phyloP scores from a whole-genome alignment of 2,888 invertebrate genomes.

The Eupithecia abbreviata region DNA sequence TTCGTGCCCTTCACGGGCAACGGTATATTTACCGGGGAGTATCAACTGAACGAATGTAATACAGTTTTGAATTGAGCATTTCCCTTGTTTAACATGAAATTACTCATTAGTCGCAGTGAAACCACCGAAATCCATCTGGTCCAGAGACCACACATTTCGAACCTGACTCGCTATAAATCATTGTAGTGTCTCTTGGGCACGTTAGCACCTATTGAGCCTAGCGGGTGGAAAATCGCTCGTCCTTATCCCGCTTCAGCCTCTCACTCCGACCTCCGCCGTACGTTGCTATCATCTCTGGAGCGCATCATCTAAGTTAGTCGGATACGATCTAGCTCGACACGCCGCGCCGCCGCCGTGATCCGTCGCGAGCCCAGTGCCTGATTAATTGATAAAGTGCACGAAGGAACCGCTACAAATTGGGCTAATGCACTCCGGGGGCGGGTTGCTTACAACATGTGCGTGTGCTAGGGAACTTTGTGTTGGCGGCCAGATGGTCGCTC shows the following conservation, averaged over 20 bases:
- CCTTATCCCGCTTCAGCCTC: not conserved
- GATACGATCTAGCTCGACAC: slow-evolving; percentile 53
- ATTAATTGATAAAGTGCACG: slow-evolving; percentile 35
- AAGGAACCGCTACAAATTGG: slow-evolving; percentile 8
- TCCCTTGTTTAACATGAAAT: too few relatives aligned
- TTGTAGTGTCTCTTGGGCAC: too few relatives aligned
- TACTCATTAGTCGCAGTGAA: not conserved
- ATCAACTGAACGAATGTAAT: too few relatives aligned
- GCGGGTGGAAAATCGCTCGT: too few relatives aligned
- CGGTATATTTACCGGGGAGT: too few relatives aligned
- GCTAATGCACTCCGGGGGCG: slow-evolving; percentile 10
- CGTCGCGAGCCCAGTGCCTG: slow-evolving; percentile 18
- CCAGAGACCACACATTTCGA: not conserved
- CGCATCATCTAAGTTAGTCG: slow-evolving; percentile 52
- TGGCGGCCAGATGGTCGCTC: not conserved
- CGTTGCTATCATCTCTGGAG: slow-evolving; percentile 34
- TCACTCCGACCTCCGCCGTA: not conserved
- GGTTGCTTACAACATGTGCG: not conserved
- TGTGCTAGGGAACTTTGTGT: not conserved
- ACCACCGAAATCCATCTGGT: not conserved
- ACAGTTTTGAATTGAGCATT: too few relatives aligned
- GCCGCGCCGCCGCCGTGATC: slow-evolving; percentile 3
- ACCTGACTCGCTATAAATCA: not conserved
- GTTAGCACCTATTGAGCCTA: too few relatives aligned
- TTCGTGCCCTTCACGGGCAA: too few relatives aligned